Percentiles rank a stretch among this genome's conserved stretches.
These are phyloP conservation scores for Drosophila cognata DNA, from an alignment of 2,888 invertebrate genomes.

Conservation along the genomic window DNA sequence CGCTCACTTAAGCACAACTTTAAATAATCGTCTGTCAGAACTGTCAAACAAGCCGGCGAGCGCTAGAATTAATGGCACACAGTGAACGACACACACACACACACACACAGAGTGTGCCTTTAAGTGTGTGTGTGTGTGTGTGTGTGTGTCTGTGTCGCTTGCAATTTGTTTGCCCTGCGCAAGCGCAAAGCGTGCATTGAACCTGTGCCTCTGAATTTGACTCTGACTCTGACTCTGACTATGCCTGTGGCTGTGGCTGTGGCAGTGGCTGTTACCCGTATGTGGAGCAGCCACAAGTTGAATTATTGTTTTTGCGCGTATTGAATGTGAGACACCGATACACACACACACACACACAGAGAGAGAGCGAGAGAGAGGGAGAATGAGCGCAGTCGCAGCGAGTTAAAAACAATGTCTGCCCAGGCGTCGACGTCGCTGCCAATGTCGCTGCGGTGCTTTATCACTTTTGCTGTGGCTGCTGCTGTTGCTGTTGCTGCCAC, in stretches of 20 bases:
- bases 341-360: background rate
- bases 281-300: constrained; percentile 79
- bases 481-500: constrained; percentile 29
- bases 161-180: constrained; percentile 77
- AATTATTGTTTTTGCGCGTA: constrained; percentile 75
- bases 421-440: constrained; percentile 54
- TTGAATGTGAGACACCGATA: constrained; percentile 4
- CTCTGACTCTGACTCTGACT: constrained; percentile 2
- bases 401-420: constrained; percentile 77
- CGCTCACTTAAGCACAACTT: constrained; percentile 83
- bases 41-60: constrained; percentile 85
- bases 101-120: constrained; percentile 1
- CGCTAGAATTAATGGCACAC: constrained; percentile 85
- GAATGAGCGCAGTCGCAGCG: constrained; percentile 70
- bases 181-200: constrained; percentile 80
- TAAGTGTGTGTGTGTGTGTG: constrained; percentile 15
- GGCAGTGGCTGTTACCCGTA: constrained; percentile 28
- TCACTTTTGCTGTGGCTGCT: constrained; percentile 64
- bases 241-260: constrained; percentile 4
- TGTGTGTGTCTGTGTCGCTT: constrained; percentile 42
- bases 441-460: constrained; percentile 78
- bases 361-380: constrained; percentile 11
- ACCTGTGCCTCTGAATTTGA: constrained; percentile 58
- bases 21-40: constrained; percentile 86
- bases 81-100: constrained; percentile 30